phyloP scores from a whole-genome alignment of 2,888 invertebrate genomes.

The Drosophila nr. perissopoda region DNA sequence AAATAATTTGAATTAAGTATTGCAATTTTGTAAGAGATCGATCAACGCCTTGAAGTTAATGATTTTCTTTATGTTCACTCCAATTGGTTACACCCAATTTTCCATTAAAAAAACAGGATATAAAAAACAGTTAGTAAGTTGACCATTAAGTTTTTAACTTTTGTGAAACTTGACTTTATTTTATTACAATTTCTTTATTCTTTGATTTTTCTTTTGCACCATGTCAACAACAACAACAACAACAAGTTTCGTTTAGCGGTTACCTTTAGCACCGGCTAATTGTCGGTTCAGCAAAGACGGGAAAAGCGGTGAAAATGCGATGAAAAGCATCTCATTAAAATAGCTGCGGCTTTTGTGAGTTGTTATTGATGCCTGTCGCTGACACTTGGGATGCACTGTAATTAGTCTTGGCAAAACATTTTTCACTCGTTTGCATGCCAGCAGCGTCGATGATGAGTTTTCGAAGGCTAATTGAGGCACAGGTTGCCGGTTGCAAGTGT shows the following conservation, averaged over 20 bases:
- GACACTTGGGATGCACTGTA: conserved; percentile 60
- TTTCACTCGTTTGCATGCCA: conserved; percentile 70
- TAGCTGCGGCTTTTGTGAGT: conserved; percentile 43
- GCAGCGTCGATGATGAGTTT: conserved; percentile 26
- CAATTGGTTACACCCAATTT: background rate
- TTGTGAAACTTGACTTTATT: conserved; percentile 11
- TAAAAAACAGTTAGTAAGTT: conserved; percentile 14
- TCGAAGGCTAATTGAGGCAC: conserved; percentile 65
- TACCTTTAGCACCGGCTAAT: conserved; percentile 56
- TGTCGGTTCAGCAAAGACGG: conserved; percentile 40
- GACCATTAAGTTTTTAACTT: conserved; percentile 57
- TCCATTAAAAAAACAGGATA: background rate
- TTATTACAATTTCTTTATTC: background rate
- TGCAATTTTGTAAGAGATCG: background rate
- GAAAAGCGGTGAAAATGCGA: background rate
- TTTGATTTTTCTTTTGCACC: conserved; percentile 6
- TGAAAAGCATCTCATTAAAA: conserved; percentile 66
- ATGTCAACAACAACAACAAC: conserved; percentile 60
- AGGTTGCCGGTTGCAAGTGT: conserved; percentile 56
- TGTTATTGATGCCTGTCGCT: conserved; percentile 46
- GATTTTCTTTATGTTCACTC: background rate
- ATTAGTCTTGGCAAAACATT: conserved; percentile 53
- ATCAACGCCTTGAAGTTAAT: background rate
- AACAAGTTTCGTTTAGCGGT: conserved; percentile 65
- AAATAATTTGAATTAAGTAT: background rate